Conservation (phyloP, 2,888 invertebrate genomes). For the Folsomia manolachei region DNA sequence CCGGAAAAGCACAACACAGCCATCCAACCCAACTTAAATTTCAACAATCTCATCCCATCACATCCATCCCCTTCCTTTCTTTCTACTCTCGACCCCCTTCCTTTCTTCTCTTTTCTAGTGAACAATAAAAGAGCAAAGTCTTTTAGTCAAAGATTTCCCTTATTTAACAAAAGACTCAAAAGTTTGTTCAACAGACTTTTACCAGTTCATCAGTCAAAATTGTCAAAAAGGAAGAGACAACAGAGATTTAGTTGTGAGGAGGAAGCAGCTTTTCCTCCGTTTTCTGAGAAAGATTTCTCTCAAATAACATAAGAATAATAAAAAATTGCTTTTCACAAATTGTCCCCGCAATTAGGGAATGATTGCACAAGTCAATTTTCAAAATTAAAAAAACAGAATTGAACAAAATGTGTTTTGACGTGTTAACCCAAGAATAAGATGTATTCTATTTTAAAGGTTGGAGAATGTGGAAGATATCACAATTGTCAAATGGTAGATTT, state of each 20-base stretch:
- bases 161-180: background rate
- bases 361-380: background rate
- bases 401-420: too few relatives aligned
- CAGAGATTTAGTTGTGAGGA: background rate
- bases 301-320: background rate
- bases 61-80: constrained; percentile 14
- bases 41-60: too few relatives aligned
- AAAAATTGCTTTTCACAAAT: background rate
- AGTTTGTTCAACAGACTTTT: constrained; percentile 9
- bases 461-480: too few relatives aligned
- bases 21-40: background rate
- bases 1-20: background rate
- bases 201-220: constrained; percentile 23
- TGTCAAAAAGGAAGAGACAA: constrained; percentile 14
- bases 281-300: too few relatives aligned
- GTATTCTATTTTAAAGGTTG: too few relatives aligned
- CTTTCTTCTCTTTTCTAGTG: background rate
- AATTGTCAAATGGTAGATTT: too few relatives aligned
- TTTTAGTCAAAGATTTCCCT: background rate
- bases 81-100: background rate
- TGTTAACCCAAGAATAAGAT: too few relatives aligned
- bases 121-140: background rate
- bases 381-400: background rate
- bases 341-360: background rate
- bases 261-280: constrained; percentile 13